Base-by-base conservation (phyloP, 2,113 vertebrate species). In the Scomber japonicus region DNA sequence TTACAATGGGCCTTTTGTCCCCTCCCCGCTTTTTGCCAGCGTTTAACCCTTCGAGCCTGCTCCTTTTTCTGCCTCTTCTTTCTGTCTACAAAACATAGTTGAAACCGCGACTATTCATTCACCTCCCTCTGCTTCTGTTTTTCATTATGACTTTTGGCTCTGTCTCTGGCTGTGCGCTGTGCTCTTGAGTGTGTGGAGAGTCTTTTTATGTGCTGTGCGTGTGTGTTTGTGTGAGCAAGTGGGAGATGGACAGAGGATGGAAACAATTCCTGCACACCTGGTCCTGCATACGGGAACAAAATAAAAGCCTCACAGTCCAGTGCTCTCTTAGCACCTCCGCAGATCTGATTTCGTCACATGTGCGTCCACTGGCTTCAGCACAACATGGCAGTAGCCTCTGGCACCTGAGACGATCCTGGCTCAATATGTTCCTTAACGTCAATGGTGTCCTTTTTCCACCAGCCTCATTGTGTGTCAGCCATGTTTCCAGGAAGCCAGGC, bases 1-100 rank as follows among this genome's bases (percentile, higher is more conserved):
- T 80, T 84, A 95, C 94, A 95, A 95, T 93, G 88, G 90, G 50
- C 75, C 93, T 88, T 95, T 95, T 95, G 93, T 95, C 85, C 86
- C 89, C 81, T 88, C 82, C 51, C 53, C 63, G 70, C 90, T 93
- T 93, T 93, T 93, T 92, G 87, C 90, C 93, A 93, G 87, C 89
- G 35, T 94, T 95, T 95, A 94, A 94, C 94, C 91, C 93, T 92
- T 91, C 83, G 59, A 92, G 86, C 79, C 82, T 91, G 87, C 93
- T 92, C 87, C 86, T 91, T 91, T 91, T 95, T 92, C 83, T 90
- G 91, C 83, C 89, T 81, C 84, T 81, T 85, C 57, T 89, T 89
- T 94, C 87, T 89, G 86, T 84, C 82, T 72, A 94, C 87, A 94
- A 94, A 93, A 93, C 88, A 86, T 51, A 51, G 88, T 81, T 80